Conservation (phyloP, 2,888 invertebrate species). For the Caenorhabditis uteleia region DNA sequence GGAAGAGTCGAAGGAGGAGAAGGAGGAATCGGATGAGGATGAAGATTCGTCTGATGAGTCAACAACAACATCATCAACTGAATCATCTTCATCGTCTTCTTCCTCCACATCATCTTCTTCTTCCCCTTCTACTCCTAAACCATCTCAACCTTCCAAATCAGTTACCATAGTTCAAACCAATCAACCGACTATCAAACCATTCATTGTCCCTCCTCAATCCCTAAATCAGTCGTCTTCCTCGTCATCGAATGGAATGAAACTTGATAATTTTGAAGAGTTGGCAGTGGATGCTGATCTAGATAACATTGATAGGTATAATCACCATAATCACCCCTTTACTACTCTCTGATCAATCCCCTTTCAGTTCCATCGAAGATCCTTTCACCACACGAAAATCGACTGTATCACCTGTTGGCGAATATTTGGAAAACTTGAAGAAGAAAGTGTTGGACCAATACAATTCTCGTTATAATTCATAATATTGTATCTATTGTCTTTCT, state of each 20-base stretch:
- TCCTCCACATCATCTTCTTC: too few species aligned
- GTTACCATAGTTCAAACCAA: too few species aligned
- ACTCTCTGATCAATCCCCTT: too few species aligned
- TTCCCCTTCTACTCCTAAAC: too few species aligned
- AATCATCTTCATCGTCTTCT: too few species aligned
- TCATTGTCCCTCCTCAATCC: too few species aligned
- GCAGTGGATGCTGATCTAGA: conserved; percentile 1
- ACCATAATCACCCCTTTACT: not conserved
- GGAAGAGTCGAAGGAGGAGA: not conserved
- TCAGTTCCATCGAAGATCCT: conserved; percentile 25
- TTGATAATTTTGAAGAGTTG: not conserved
- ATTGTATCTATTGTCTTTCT: too few species aligned
- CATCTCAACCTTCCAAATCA: too few species aligned
- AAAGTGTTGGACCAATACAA: conserved; percentile 6
- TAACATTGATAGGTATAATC: conserved; percentile 5
- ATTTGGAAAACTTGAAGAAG: conserved; percentile 8
- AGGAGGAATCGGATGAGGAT: not conserved
- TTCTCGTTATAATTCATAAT: too few species aligned
- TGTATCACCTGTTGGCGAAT: conserved; percentile 9
- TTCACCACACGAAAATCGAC: conserved; percentile 11
- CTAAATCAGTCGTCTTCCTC: not conserved
- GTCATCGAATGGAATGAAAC: not conserved
- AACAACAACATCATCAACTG: too few species aligned
- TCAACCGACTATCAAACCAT: too few species aligned
- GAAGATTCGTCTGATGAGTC: not conserved